Evolutionary conservation across 2,888 invertebrate species (phyloP), one percentile per base, ranked within the genome.

Genomic region (Seira sanloemensis): DNA sequence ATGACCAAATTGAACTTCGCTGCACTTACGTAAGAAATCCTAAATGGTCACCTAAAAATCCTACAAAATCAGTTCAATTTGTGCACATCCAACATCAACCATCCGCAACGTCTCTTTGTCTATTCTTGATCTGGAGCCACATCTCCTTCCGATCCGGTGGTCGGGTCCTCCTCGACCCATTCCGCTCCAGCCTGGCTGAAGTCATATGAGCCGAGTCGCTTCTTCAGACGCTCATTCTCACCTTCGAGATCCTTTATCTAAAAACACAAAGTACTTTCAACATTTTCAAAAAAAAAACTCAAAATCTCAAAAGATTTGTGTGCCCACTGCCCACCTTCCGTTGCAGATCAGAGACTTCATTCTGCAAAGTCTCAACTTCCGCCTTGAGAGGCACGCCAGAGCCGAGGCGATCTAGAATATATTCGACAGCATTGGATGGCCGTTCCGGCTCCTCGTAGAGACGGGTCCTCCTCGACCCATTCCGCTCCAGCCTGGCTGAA

Each of bases 361-460:
- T 92, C 89, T 93, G 92, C 1, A 94, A 93, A 62, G 93, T 93
- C 66, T 94, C 93, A 37, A 95, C 89, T 90, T 94, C 91, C 54
- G 90, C 90, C 79, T 90, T 93, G 91, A 91, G 82, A 1, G 87
- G 87, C 18, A 85, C 87, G 7, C 88, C 88, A 23, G 78, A 79
- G 16, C 84, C 86, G 46, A 87, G 71, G 5, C 85, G 77, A 62
- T 89, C 88, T 66, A 89, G 69, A 37, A 89, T 88, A 62, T 95
- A 96, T 93, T 95, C 95, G 90, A 97, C 92, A n/a, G 96, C 96
- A 93, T 97, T 95, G 90, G 95, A 94, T 58, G 95, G 95, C 91
- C 96, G 96, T 88, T 97, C 96, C 18, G 95, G 93, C 91, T 96
- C 96, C 91, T 97, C 96, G 91, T 97, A 97, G 25, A 97, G 92